These are phyloP conservation scores for Hydropsyche tenuis DNA, from an alignment of 1,140 invertebrate genomes.

Conservation along the genomic window DNA sequence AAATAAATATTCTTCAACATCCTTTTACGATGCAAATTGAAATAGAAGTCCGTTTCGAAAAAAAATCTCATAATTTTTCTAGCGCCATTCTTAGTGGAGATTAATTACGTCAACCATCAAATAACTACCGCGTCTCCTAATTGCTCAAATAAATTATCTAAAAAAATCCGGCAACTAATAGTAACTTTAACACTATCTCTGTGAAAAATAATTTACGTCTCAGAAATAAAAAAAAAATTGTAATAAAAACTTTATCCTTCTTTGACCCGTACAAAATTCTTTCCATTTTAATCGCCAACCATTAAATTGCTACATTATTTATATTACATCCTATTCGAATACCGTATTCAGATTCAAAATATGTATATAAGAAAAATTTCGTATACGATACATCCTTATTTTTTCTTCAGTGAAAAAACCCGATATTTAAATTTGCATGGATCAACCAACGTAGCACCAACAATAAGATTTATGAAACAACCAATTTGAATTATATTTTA, in stretches of 20 bases:
- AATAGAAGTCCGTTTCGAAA: neutral
- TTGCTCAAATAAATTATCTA: conserved; percentile 4
- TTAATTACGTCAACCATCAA: conserved; percentile 10
- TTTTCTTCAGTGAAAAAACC: neutral
- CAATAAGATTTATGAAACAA: too few species aligned
- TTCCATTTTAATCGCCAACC: neutral
- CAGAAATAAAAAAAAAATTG: too few species aligned
- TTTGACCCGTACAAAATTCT: neutral
- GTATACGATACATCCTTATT: neutral
- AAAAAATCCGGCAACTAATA: neutral
- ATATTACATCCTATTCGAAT: conserved; percentile 7
- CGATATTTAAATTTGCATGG: neutral
- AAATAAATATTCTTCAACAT: neutral
- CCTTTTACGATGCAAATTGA: neutral
- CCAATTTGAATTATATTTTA: too few species aligned
- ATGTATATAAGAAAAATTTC: neutral
- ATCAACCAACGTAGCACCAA: too few species aligned
- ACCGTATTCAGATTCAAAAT: too few species aligned
- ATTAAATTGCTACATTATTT: conserved; percentile 6
- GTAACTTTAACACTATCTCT: too few species aligned
- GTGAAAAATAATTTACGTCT: too few species aligned
- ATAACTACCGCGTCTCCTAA: conserved; percentile 9
- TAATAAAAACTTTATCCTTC: neutral
- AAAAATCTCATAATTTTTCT: conserved; percentile 6
- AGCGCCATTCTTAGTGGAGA: neutral